Percentiles rank a stretch among this genome's conserved stretches.
Evolutionary conservation across 2,113 vertebrate genomes (phyloP).

Genomic region (Hippopotamus amphibius): DNA sequence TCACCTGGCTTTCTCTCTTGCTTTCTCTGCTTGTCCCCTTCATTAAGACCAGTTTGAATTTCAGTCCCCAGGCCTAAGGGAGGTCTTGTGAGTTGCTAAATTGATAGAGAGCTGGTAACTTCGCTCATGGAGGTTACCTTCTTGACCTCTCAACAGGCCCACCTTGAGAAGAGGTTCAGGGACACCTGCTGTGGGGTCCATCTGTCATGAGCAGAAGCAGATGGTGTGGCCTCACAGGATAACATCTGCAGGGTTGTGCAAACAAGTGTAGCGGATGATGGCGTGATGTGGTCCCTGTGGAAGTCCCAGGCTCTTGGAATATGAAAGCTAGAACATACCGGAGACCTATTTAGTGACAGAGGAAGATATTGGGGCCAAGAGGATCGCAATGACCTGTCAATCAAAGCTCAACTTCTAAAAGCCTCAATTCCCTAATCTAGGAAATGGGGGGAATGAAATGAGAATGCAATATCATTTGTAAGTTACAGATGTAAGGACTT

Average conservation of each 20-base stretch:
- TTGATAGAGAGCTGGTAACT: neutral
- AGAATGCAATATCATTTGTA: neutral
- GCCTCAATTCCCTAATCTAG: neutral
- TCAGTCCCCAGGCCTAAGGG: neutral
- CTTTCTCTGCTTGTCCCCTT: neutral
- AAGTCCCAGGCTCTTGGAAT: neutral
- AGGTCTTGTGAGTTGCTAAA: neutral
- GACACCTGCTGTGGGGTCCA: accelerated
- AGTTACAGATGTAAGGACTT: neutral
- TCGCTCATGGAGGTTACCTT: neutral
- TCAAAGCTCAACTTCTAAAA: neutral
- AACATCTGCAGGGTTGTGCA: neutral
- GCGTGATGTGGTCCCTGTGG: neutral
- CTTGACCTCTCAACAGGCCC: neutral
- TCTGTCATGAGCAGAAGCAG: neutral
- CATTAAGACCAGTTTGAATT: neutral
- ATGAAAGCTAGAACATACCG: neutral
- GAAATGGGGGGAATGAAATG: neutral
- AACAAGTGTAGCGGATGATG: neutral
- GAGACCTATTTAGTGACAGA: neutral
- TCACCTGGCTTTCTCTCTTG: neutral
- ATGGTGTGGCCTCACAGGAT: accelerated
- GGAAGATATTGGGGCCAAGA: neutral
- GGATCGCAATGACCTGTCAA: neutral
- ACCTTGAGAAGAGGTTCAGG: neutral